Base-by-base conservation (phyloP, 2,888 invertebrate species). In the Morpho achilles region DNA sequence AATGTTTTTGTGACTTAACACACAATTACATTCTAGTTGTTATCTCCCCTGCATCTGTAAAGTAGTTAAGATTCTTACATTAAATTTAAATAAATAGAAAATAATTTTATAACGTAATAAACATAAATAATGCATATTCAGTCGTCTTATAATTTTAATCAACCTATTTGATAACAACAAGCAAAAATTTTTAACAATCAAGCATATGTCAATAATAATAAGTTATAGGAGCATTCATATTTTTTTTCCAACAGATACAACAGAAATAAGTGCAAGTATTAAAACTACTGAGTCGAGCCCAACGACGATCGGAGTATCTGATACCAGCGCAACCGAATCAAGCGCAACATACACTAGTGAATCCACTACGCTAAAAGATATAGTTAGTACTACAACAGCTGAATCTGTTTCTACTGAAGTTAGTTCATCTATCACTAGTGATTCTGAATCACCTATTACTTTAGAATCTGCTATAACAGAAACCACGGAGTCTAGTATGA, bases 221-320 rank as follows among this genome's bases (percentile, higher is more conserved):
- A 32, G 5, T 32, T 32, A 32, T 32, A 32, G 32, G 3, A 16
- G 16, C 16, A 32, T 32, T 5, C 2, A 32, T 32, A 32, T 32
- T 32, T 3, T 10, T 45, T 45, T 4, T 16, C 16, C 16, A 7
- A 10, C 10, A 45, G 45, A 10, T n/a, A 54, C 65, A 8, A 62
- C 59, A 0, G 64, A 62, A 10, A 59, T 56, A 9, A 62, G 41
- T 7, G 9, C 10, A 7, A 59, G 67, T 7, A 58, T 63, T 39
- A 59, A 65, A 51, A 49, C 44, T 39, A 56, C 50, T n/a, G 60
- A 44, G 48, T 53, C 53, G 47, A 56, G 54, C 45, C 42, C 45
- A 46, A 49, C 53, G 43, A 41, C 50, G 45, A 61, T 32, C 32
- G 32, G 4, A 32, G 5, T 32, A 32, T 32, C 32, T 32, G 32